Base-by-base conservation (phyloP, 2,888 invertebrate species). In the Ernsta delagoae region DNA sequence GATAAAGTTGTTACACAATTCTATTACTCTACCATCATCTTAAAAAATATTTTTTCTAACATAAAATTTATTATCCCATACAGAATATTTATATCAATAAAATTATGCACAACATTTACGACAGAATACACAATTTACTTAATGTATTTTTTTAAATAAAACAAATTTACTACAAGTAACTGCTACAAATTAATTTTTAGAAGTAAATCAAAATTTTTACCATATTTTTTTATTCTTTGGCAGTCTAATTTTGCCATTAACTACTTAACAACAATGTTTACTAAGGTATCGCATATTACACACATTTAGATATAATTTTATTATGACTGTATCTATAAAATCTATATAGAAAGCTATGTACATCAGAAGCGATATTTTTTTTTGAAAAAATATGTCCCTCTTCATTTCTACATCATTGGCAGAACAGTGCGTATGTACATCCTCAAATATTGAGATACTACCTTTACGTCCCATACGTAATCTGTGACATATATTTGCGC, bases 401-500 rank as follows among this genome's bases (percentile, higher is more conserved):
- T 67, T 74, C 70, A 70, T 64, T 72, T 71, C 74, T 71, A 74
- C 60, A 74, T 74, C 62, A 74, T 74, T 76, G 76, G 75, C 75
- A 72, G 73, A 76, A 50, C 71, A 72, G 72, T 70, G 65, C 66
- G 72, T 72, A 76, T 78, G 65, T 76, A 78, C 76, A 76, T 71
- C 76, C 89, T 88, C 88, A 89, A 88, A 89, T 89, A 88, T 89
- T 89, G 89, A 89, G 89, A 81, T 88, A 88, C 87, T 65, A 54
- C 41, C 75, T 72, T 79, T 81, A 81, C 82, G 79, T 73, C 41
- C 64, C 64, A 71, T 72, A 75, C 75, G 76, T 77, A 77, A 77
- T 56, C 65, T 67, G 31, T 70, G 60, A 53, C 62, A 43, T 24
- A 62, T 5, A 39, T 61, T 48, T 61, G 50, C 59, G 59, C 63